Evolutionary conservation across 2,797 vertebrate species (phyloP).

Genomic region (Amblyopsis hoosieri): DNA sequence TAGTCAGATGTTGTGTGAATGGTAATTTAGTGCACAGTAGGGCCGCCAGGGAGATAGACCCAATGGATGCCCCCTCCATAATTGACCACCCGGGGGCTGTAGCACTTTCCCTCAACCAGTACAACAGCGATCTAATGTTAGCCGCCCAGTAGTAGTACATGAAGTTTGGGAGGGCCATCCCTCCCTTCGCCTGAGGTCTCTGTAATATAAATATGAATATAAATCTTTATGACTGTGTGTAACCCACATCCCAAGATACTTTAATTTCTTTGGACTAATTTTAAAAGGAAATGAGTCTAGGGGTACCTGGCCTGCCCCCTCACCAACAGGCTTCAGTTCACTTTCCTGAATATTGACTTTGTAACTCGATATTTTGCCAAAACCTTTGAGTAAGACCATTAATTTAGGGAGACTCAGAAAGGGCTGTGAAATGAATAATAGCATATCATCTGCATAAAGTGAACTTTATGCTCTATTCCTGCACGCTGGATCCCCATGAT

Average conservation of each 20-base stretch:
- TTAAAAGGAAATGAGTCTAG: constrained; percentile 11
- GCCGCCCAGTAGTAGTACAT: constrained; percentile 11
- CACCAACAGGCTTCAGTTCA: constrained; percentile 15
- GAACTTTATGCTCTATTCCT: background rate
- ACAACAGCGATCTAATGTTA: constrained; percentile 10
- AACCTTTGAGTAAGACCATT: background rate
- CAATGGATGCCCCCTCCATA: constrained; percentile 1
- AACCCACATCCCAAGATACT: constrained; percentile 15
- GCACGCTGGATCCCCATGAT: too few relatives aligned
- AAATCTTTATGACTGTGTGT: constrained; percentile 9
- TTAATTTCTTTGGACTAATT: constrained; percentile 11
- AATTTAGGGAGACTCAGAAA: background rate
- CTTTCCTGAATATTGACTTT: constrained; percentile 23
- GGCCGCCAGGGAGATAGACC: background rate
- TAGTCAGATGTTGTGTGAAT: constrained; percentile 1
- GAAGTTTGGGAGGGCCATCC: constrained; percentile 16
- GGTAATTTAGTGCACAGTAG: constrained; percentile 8
- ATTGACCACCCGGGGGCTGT: background rate
- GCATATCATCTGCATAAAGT: background rate
- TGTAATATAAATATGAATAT: constrained; percentile 6
- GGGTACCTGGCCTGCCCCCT: too few relatives aligned
- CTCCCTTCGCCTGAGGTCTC: background rate
- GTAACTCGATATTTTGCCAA: constrained; percentile 20
- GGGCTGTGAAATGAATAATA: background rate
- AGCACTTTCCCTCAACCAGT: background rate